These are phyloP conservation scores for Octomys mimax DNA, from an alignment of 2,797 vertebrate genomes.

Conservation along the genomic window DNA sequence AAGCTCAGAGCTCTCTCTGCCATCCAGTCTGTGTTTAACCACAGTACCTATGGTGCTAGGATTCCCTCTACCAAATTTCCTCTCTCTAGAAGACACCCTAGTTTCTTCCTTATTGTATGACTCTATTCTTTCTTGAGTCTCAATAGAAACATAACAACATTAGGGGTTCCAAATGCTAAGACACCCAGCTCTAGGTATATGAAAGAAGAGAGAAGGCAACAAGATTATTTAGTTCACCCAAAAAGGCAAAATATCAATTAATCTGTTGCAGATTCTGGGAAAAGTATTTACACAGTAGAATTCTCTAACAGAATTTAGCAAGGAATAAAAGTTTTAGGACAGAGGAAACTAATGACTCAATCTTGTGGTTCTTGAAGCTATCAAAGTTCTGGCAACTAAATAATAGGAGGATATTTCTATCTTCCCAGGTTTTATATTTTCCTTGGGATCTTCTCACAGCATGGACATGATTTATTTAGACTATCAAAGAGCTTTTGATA, in stretches of 20 bases:
- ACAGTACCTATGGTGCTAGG: neutral
- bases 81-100: neutral
- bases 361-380: neutral
- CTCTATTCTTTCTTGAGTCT: conserved; percentile 1
- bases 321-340: conserved; percentile 34
- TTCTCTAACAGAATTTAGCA: conserved; percentile 36
- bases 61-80: neutral
- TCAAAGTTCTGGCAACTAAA: conserved; percentile 8
- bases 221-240: conserved; percentile 41
- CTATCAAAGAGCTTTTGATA: conserved; percentile 84
- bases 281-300: conserved; percentile 11
- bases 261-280: conserved; percentile 17
- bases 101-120: neutral
- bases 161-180: neutral
- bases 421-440: conserved; percentile 51
- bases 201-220: neutral
- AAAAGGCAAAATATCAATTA: conserved; percentile 40
- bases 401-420: conserved; percentile 59
- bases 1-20: neutral
- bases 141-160: neutral
- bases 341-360: conserved; percentile 27
- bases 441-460: conserved; percentile 80
- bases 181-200: neutral
- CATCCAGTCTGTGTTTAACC: neutral
- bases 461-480: conserved; percentile 73